These are phyloP conservation scores for Brevipalpus yothersi DNA, from an alignment of 1,140 invertebrate genomes.

Conservation along the genomic window DNA sequence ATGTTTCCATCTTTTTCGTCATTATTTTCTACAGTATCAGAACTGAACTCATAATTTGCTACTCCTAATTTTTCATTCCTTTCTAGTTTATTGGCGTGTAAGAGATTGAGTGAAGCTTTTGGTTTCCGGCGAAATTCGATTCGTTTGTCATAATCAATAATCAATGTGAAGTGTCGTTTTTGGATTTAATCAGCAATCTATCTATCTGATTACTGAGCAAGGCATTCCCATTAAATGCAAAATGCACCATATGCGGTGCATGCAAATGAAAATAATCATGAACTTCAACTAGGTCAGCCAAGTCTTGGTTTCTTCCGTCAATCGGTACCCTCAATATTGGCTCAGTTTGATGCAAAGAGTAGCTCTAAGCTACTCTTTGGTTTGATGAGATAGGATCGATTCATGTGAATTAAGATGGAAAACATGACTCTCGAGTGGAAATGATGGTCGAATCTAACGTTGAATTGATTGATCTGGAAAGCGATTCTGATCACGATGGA, in stretches of 20 bases:
- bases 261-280: constrained; percentile 57
- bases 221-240: constrained; percentile 44
- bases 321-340: constrained; percentile 46
- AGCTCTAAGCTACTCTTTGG: too few species aligned
- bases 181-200: constrained; percentile 59
- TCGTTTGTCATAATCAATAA: too few species aligned
- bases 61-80: too few species aligned
- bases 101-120: too few species aligned
- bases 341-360: constrained; percentile 52
- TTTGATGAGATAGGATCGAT: constrained; percentile 43
- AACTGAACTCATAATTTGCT: too few species aligned
- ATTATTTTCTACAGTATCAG: too few species aligned
- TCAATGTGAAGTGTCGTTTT: constrained; percentile 56
- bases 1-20: too few species aligned
- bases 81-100: too few species aligned
- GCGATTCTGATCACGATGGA: constrained; percentile 12
- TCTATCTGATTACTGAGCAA: constrained; percentile 69
- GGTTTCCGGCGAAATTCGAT: too few species aligned
- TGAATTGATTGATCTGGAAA: constrained; percentile 15
- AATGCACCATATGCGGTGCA: constrained; percentile 46
- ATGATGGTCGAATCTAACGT: constrained; percentile 31
- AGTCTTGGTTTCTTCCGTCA: constrained; percentile 36
- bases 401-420: constrained; percentile 36
- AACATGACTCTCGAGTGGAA: constrained; percentile 22
- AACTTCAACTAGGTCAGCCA: constrained; percentile 61